Base-by-base conservation (phyloP, 2,888 invertebrate species). In the Orchestes rusci region DNA sequence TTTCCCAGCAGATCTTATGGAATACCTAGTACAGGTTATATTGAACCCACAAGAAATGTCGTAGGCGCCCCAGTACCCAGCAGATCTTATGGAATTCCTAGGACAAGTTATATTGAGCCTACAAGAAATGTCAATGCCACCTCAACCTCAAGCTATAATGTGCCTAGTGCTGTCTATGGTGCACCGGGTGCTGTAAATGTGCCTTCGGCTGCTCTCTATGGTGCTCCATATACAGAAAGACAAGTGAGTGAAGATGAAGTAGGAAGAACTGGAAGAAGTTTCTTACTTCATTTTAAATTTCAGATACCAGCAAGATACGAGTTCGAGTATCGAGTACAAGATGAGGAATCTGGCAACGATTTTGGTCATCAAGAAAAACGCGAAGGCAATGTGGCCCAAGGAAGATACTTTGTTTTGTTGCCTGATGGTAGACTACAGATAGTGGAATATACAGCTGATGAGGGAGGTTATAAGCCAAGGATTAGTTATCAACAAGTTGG, bases 401-500 rank as follows among this genome's bases (percentile, higher is more conserved):
- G 50, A 5, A 79, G 78, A 59, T 82, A 82, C 66, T 70, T 76
- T 53, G 81, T 82, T 51, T 73, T 76, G 56, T 70, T 82, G 28
- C 82, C 82, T 0, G 82, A 82, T 51, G 81, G 81, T 4, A 69
- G 80, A 44, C 72, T 74, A 58, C 80, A 82, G 59, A 75, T 79
- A 7, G 80, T 80, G 1, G 78, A 78, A 4, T 81, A 80, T 58
- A 76, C 74, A 1, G 80, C 80, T 2, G 80, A 80, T 38, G 73
- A 73, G 57, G 74, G 73, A 27, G 80, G 80, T 0, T 80, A 80
- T 63, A 75, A 76, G 51, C 80, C 81, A 0, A 75, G 78, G 48
- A 77, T 80, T 0, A 70, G 75, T 61, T 80, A 80, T 53, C 76
- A 77, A 51, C 72, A 72, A 33, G 63, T 62, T 10, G 53, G 54